Evolutionary conservation across 2,113 vertebrate species (phyloP).

Genomic region (Sprattus sprattus): DNA sequence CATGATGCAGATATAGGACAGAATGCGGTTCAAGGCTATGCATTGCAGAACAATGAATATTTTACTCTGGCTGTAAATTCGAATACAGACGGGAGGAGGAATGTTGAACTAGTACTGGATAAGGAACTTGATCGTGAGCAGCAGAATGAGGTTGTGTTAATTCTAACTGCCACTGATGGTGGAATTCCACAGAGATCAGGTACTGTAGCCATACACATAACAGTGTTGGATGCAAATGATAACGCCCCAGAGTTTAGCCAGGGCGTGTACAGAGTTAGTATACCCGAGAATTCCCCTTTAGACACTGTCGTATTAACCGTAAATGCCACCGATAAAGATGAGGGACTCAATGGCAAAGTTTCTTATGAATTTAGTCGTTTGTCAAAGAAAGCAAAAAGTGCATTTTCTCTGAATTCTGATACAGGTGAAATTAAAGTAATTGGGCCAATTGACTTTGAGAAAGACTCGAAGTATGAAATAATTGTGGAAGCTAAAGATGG

Average conservation of each 20-base stretch:
- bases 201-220: conserved; percentile 49
- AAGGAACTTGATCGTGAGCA: conserved; percentile 58
- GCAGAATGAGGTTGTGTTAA: conserved; percentile 45
- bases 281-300: conserved; percentile 54
- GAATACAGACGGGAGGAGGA: conserved; percentile 50
- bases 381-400: conserved; percentile 39
- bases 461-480: conserved; percentile 40
- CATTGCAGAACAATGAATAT: conserved; percentile 51
- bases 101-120: conserved; percentile 58
- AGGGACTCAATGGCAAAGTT: conserved; percentile 58
- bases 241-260: conserved; percentile 61
- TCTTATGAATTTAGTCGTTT: conserved; percentile 58
- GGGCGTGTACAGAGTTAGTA: conserved; percentile 47
- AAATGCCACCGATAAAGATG: conserved; percentile 60
- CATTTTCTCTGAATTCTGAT: conserved; percentile 52
- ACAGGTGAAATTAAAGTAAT: conserved; percentile 52
- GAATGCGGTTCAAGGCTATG: conserved; percentile 61
- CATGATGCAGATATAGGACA: conserved; percentile 65
- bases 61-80: conserved; percentile 55
- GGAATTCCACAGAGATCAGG: conserved; percentile 56
- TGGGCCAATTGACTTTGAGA: conserved; percentile 35
- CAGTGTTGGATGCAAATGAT: conserved; percentile 62
- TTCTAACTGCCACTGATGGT: conserved; percentile 56
- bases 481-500: conserved; percentile 46
- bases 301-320: conserved; percentile 52